Percentiles rank a stretch among this genome's conserved stretches.
Evolutionary conservation across 1,140 invertebrate species (phyloP).

Genomic region (Linepithema humile): DNA sequence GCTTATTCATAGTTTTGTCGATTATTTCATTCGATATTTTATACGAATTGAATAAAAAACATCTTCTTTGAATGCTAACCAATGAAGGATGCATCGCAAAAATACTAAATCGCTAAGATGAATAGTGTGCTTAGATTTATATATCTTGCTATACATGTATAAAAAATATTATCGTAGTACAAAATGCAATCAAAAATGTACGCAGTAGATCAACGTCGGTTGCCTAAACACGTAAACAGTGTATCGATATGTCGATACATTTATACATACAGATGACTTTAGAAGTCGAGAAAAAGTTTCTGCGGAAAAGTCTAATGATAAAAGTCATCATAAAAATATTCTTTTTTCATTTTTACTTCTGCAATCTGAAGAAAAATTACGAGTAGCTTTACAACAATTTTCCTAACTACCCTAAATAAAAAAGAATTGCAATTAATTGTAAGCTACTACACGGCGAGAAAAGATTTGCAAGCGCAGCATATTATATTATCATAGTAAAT

Average conservation of each 20-base stretch:
- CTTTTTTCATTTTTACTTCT: constrained; percentile 4
- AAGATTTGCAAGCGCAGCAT: too few relatives aligned
- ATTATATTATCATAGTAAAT: too few relatives aligned
- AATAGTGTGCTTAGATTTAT: constrained; percentile 18
- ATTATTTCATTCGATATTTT: background rate
- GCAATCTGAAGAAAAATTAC: background rate
- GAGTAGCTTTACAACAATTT: background rate
- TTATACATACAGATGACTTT: background rate
- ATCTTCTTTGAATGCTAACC: background rate
- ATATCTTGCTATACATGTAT: constrained; percentile 25
- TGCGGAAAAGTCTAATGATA: background rate
- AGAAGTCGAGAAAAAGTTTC: constrained; percentile 1
- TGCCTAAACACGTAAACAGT: background rate
- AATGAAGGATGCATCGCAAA: background rate
- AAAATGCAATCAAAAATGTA: constrained; percentile 43
- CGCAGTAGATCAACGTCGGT: background rate
- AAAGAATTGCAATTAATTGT: too few relatives aligned
- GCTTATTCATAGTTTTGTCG: background rate
- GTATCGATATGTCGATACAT: constrained; percentile 3
- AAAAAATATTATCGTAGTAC: constrained; percentile 25
- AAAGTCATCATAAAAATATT: background rate
- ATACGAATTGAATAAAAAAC: background rate
- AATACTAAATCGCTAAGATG: background rate
- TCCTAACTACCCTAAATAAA: background rate
- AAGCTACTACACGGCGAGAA: background rate